phyloP scores from a whole-genome alignment of 2,113 vertebrate genomes.

The Meleagris gallopavo region DNA sequence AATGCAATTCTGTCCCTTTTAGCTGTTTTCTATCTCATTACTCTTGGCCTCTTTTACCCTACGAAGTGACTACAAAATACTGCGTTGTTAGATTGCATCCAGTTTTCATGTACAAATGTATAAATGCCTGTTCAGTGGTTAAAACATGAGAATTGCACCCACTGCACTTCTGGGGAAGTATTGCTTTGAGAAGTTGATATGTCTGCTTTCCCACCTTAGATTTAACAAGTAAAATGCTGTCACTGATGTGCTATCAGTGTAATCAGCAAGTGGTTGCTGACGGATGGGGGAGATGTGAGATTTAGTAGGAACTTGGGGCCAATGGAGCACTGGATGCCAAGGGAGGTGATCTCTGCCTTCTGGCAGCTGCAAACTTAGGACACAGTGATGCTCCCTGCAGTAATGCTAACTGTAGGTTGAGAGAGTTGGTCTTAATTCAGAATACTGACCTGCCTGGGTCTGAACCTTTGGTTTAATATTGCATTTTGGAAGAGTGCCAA shows the following conservation, averaged over 20 bases:
- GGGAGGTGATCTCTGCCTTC: not conserved
- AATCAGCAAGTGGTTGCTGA: not conserved
- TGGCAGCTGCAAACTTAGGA: not conserved
- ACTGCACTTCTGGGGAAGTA: not conserved
- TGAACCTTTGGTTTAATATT: not conserved
- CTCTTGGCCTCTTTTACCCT: not conserved
- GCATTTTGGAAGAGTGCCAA: not conserved
- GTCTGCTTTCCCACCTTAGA: not conserved
- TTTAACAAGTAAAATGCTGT: not conserved
- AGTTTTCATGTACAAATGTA: not conserved
- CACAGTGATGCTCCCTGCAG: not conserved
- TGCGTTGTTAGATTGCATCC: not conserved
- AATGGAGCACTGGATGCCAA: not conserved
- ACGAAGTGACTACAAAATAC: not conserved
- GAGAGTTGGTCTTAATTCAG: not conserved
- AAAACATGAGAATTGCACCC: not conserved
- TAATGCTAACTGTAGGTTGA: not conserved
- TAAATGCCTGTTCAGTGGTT: not conserved
- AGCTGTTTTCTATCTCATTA: not conserved
- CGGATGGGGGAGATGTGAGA: not conserved
- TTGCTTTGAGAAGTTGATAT: not conserved
- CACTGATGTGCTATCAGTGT: not conserved
- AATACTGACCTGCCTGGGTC: not conserved
- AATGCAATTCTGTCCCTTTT: not conserved
- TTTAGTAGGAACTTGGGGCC: not conserved